Conservation (phyloP, 2,113 vertebrate species). For the Caretta caretta region DNA sequence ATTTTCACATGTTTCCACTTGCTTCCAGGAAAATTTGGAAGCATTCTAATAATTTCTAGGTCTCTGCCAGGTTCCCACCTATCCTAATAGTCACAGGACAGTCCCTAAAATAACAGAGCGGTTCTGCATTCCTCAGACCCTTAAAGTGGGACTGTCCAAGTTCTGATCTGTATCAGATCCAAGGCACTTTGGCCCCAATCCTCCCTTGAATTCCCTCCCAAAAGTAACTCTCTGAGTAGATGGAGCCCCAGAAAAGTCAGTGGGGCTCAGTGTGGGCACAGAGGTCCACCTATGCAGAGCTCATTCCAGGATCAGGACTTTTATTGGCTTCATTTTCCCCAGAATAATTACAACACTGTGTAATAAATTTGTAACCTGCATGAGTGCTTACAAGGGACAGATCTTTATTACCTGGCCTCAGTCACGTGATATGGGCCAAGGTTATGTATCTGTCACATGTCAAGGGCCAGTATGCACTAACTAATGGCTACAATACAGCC, state of each 20-base stretch:
- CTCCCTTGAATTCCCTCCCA: background rate
- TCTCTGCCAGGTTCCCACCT: background rate
- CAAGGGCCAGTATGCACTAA: background rate
- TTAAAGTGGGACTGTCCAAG: background rate
- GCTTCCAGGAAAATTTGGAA: background rate
- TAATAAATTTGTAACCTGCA: background rate
- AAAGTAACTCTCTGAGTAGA: background rate
- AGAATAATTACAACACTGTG: background rate
- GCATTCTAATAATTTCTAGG: background rate
- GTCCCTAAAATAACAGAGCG: background rate
- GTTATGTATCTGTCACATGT: background rate
- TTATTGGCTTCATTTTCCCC: background rate
- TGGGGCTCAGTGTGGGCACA: background rate
- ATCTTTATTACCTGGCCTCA: background rate
- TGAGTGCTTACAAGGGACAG: background rate
- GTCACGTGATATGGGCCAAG: background rate
- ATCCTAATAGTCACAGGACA: background rate
- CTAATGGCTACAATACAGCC: background rate
- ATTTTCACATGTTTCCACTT: background rate
- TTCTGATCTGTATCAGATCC: background rate
- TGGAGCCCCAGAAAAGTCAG: background rate
- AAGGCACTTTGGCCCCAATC: background rate
- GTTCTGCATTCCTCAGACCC: accelerated
- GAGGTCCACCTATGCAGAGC: background rate
- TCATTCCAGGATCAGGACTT: background rate